Evolutionary conservation across 2,113 vertebrate species (phyloP).

Genomic region (Apteryx mantelli): DNA sequence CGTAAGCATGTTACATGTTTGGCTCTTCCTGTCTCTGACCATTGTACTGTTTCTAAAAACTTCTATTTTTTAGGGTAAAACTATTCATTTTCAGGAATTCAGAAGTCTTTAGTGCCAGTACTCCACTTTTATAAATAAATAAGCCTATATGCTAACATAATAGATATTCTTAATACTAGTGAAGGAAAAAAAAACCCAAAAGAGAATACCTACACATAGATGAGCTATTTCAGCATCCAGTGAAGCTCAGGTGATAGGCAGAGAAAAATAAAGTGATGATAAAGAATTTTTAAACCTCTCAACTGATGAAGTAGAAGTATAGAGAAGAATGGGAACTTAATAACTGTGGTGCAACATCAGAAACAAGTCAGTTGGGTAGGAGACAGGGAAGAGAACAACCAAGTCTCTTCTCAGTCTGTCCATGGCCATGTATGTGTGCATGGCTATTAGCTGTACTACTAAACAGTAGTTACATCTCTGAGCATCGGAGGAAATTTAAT

Average conservation of each 20-base stretch:
- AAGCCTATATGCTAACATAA: not conserved
- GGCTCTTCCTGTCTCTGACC: not conserved
- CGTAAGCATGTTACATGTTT: not conserved
- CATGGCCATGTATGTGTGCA: not conserved
- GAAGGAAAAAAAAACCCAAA: not conserved
- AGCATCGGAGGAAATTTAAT: not conserved
- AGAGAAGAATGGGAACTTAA: not conserved
- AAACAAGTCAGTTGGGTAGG: not conserved
- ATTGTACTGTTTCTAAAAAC: not conserved
- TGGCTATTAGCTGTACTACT: not conserved
- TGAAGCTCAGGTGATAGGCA: not conserved
- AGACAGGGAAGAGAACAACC: not conserved
- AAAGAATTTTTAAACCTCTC: not conserved
- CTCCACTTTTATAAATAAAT: not conserved
- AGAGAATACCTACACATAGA: not conserved
- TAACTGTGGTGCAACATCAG: not conserved
- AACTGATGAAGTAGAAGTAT: not conserved
- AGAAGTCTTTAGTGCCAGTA: not conserved
- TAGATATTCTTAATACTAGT: not conserved
- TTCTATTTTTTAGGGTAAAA: not conserved
- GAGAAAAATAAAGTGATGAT: not conserved
- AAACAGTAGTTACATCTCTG: not conserved
- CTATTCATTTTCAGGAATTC: not conserved
- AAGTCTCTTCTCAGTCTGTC: not conserved
- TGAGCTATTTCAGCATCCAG: not conserved